These are phyloP conservation scores for Triplophysa tibetana DNA, from an alignment of 2,113 vertebrate species.

Conservation along the genomic window DNA sequence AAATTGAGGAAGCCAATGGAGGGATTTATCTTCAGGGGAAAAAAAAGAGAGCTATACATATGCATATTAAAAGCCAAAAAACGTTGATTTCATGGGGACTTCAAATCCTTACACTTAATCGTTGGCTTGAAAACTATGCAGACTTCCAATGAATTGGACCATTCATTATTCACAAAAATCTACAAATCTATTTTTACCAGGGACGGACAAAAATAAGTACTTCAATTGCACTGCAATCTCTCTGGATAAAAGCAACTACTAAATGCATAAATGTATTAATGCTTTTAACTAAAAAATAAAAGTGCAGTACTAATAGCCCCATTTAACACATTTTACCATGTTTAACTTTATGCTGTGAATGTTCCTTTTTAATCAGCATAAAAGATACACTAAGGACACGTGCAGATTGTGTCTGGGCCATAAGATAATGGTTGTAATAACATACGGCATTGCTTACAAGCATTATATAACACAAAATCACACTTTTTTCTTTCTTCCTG, in stretches of 20 bases:
- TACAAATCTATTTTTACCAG: neutral
- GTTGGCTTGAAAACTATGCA: no score
- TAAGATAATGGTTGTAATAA: neutral
- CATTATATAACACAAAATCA: slow-evolving; percentile 1
- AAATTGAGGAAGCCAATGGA: no score
- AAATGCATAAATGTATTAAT: neutral
- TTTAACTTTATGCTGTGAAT: neutral
- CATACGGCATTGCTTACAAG: neutral
- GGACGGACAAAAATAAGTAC: no score
- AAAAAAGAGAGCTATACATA: no score
- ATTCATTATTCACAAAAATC: neutral
- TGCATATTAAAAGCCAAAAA: no score
- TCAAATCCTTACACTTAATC: no score
- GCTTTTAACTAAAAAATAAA: neutral
- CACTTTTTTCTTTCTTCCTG: neutral
- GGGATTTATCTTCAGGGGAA: no score
- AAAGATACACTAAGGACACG: neutral
- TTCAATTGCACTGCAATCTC: no score
- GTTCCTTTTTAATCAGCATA: neutral
- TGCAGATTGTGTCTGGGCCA: neutral
- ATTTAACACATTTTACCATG: neutral
- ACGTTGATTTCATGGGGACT: no score
- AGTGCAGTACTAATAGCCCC: neutral
- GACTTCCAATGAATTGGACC: neutral
- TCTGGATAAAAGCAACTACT: no score